Percentiles rank a stretch among this genome's conserved stretches.
Evolutionary conservation across 2,888 invertebrate species (phyloP).

Genomic region (Monochamus alternatus): DNA sequence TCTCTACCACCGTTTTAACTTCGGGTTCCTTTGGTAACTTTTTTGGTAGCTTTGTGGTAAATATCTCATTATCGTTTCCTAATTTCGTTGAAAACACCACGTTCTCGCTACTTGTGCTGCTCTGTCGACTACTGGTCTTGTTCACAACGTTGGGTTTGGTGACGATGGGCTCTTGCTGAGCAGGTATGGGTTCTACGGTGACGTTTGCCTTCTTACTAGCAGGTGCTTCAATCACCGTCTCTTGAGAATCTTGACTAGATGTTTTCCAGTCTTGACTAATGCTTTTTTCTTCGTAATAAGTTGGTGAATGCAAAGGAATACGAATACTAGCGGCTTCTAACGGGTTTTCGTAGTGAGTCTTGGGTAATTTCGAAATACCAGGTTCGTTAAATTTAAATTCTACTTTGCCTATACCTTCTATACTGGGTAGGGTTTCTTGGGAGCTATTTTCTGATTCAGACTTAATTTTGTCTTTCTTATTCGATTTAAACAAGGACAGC

Average conservation of each 20-base stretch:
- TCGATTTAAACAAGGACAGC: constrained; percentile 79
- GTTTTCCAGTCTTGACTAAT: constrained; percentile 65
- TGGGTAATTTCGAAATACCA: constrained; percentile 45
- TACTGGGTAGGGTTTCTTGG: constrained; percentile 60
- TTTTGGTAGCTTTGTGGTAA: constrained; percentile 72
- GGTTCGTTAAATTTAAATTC: constrained; percentile 64
- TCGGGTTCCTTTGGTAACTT: constrained; percentile 41
- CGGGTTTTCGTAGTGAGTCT: constrained; percentile 78
- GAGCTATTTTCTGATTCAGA: constrained; percentile 55
- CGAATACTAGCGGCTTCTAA: constrained; percentile 78
- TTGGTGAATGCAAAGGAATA: constrained; percentile 84
- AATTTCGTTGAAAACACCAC: constrained; percentile 80
- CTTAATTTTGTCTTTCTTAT: constrained; percentile 70
- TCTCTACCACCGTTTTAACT: constrained; percentile 34
- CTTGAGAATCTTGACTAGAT: constrained; percentile 73
- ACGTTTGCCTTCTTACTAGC: constrained; percentile 53
- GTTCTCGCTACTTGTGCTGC: constrained; percentile 70
- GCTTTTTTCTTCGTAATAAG: constrained; percentile 75
- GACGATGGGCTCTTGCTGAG: constrained; percentile 53
- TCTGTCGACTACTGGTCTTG: constrained; percentile 61
- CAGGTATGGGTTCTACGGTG: constrained; percentile 51
- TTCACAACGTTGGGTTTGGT: constrained; percentile 40
- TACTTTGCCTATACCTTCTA: constrained; percentile 71
- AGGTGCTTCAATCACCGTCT: constrained; percentile 70
- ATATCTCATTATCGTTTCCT: constrained; percentile 81